Conservation (phyloP, 2,888 invertebrate genomes). For the Eudasyphora cyanicolor region DNA sequence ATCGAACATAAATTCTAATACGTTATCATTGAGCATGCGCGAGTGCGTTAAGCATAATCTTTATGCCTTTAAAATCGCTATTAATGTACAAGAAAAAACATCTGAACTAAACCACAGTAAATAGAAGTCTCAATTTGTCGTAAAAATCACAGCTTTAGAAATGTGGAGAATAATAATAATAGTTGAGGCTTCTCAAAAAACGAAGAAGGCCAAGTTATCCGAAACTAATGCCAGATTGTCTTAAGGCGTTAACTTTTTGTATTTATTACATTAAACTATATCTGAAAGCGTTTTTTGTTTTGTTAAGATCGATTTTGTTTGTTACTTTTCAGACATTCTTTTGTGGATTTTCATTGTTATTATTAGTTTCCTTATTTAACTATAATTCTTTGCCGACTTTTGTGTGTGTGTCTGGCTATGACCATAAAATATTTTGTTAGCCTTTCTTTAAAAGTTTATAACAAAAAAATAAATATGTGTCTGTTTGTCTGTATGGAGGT, state of each 20-base stretch:
- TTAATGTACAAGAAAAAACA: not conserved
- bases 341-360: too few relatives aligned
- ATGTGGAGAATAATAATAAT: not conserved
- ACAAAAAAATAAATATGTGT: not conserved
- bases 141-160: constrained; percentile 16
- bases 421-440: constrained; percentile 8
- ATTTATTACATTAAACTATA: not conserved
- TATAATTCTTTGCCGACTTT: constrained; percentile 11
- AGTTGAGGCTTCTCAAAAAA: not conserved
- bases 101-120: not conserved
- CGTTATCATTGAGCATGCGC: not conserved
- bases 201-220: constrained; percentile 3
- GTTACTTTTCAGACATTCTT: not conserved
- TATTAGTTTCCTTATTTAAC: not conserved
- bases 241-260: not conserved
- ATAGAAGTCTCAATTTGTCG: not conserved
- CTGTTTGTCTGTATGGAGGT: not conserved
- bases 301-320: not conserved
- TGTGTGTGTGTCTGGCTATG: too few relatives aligned
- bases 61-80: not conserved
- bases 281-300: not conserved
- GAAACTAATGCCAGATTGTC: not conserved
- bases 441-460: not conserved
- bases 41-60: not conserved
- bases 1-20: not conserved